Percentiles rank a stretch among this genome's conserved stretches.
Evolutionary conservation across 2,888 invertebrate genomes (phyloP).

Genomic region (Eledona agricola): DNA sequence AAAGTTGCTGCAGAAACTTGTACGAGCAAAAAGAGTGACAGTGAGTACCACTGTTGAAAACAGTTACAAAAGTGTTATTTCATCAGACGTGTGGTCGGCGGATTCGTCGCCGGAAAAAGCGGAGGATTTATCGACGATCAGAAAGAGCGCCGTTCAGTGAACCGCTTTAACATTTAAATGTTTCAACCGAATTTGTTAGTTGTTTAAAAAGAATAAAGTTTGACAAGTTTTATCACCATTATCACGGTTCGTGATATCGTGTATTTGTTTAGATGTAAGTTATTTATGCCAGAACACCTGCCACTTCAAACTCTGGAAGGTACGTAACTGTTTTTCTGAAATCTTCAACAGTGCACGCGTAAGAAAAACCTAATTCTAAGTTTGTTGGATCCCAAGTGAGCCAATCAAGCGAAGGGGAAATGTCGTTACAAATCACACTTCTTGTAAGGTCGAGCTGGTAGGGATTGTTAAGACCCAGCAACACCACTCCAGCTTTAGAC

Average conservation of each 20-base stretch:
- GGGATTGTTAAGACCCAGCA: constrained; percentile 73
- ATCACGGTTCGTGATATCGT: no score
- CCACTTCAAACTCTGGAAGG: constrained; percentile 66
- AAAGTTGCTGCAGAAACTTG: no score
- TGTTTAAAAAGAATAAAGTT: no score
- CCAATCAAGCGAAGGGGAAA: constrained; percentile 70
- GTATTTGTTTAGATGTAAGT: no score
- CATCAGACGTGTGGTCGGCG: background rate
- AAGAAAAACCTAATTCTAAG: constrained; percentile 66
- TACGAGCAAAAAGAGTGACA: no score
- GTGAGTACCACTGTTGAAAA: no score
- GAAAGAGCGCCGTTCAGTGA: no score
- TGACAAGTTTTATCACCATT: no score
- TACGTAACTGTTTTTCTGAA: constrained; percentile 66
- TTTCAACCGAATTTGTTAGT: no score
- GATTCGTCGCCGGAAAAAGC: constrained; percentile 7
- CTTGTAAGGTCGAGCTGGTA: constrained; percentile 47
- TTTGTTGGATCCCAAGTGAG: constrained; percentile 66
- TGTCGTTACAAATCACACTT: constrained; percentile 57
- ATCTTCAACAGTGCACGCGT: constrained; percentile 70
- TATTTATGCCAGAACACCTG: constrained; percentile 34
- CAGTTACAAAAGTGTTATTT: no score
- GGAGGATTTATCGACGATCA: constrained; percentile 21
- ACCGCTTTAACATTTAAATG: no score
- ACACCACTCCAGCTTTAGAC: constrained; percentile 66